phyloP scores from a whole-genome alignment of 2,797 vertebrate species.

The Sandelia bainsii region DNA sequence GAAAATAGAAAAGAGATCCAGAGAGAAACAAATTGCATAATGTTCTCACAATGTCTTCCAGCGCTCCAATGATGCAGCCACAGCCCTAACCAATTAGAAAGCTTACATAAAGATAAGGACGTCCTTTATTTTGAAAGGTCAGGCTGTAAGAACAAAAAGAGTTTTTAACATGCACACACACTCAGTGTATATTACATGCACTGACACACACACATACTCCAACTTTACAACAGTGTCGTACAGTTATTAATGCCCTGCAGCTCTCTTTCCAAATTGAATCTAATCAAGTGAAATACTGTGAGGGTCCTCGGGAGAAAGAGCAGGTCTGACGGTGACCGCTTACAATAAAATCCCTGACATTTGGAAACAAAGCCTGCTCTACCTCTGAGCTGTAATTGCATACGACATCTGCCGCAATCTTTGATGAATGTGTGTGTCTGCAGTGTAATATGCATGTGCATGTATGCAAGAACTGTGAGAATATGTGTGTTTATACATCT shows the following conservation, averaged over 20 bases:
- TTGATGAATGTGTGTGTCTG: conserved; percentile 57
- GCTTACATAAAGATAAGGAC: conserved; percentile 65
- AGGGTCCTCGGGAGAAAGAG: conserved; percentile 73
- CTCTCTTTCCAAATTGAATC: conserved; percentile 77
- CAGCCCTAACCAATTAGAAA: conserved; percentile 74
- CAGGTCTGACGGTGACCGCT: conserved; percentile 74
- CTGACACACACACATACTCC: conserved; percentile 23
- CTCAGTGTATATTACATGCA: conserved; percentile 55
- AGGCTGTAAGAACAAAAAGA: conserved; percentile 63
- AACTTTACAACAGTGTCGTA: conserved; percentile 62
- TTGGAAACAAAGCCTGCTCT: conserved; percentile 75
- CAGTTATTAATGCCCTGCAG: conserved; percentile 76
- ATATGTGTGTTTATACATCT: conserved; percentile 42
- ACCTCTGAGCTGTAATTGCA: conserved; percentile 73
- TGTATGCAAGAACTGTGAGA: conserved; percentile 28
- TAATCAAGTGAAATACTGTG: conserved; percentile 82
- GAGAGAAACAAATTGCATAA: conserved; percentile 65
- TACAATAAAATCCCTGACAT: conserved; percentile 80
- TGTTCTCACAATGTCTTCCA: conserved; percentile 56
- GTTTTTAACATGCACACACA: conserved; percentile 53
- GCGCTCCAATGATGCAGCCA: conserved; percentile 56
- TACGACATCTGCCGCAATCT: conserved; percentile 63
- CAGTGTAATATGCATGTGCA: conserved; percentile 26
- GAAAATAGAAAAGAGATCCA: conserved; percentile 35
- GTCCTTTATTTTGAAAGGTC: conserved; percentile 74